Evolutionary conservation across 2,797 vertebrate genomes (phyloP).

Genomic region (Austrolebias charrua): DNA sequence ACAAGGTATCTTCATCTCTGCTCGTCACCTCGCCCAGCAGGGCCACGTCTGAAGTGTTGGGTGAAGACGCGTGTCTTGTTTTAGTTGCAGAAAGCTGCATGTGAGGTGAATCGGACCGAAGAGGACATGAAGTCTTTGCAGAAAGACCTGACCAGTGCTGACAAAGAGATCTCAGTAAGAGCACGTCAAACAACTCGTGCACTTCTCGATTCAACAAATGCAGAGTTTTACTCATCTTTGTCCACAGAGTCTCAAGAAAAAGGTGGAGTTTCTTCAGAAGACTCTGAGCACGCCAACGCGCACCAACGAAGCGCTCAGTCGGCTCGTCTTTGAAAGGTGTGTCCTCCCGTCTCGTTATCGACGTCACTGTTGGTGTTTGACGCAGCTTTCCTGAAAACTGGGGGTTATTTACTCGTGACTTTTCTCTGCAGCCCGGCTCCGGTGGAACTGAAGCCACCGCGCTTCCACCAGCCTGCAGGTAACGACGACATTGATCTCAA

Average conservation of each 20-base stretch:
- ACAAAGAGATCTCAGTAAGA: conserved; percentile 90
- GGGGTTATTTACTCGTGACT: neutral
- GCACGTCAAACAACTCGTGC: neutral
- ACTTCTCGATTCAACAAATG: neutral
- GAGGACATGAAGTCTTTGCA: conserved; percentile 87
- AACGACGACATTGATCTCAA: conserved; percentile 87
- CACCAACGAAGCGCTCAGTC: conserved; percentile 86
- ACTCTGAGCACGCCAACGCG: conserved; percentile 88
- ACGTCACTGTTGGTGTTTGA: neutral
- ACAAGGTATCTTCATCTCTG: conserved; percentile 81
- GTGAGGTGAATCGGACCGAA: conserved; percentile 79
- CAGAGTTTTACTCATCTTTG: neutral
- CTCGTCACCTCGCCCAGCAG: neutral
- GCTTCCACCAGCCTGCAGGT: conserved; percentile 75
- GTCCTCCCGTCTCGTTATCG: conserved; percentile 1
- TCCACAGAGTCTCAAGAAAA: conserved; percentile 91
- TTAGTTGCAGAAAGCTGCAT: conserved; percentile 83
- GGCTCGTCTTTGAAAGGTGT: conserved; percentile 90
- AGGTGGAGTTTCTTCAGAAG: conserved; percentile 90
- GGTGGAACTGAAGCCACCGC: conserved; percentile 81
- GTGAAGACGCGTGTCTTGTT: neutral
- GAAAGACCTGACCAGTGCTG: conserved; percentile 87
- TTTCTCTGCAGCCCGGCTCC: conserved; percentile 83
- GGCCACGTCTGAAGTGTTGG: neutral
- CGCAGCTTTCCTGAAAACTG: neutral